Base-by-base conservation (phyloP, 2,797 vertebrate species). In the Discoglossus pictus region DNA sequence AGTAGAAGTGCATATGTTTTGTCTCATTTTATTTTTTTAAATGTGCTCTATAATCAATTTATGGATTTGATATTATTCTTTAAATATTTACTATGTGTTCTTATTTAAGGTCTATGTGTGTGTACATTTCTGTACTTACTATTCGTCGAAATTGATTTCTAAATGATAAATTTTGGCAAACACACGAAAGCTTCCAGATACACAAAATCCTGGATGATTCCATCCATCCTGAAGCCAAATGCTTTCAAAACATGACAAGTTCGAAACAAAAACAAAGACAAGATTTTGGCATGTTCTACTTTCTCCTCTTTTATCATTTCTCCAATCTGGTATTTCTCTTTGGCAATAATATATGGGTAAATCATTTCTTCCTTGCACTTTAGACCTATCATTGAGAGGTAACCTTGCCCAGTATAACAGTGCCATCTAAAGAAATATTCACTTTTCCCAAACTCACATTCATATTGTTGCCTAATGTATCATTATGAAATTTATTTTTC, bases 141-240 rank as follows among this genome's bases (percentile, higher is more conserved):
- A 74, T 86, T 86, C 87, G 84, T 85, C 85, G 82, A 85, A 84
- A 86, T 79, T 83, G 68, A 60, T 88, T 58, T 59, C 17, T 58
- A 50, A 59, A 67, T 59, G 43, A 31, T 20, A 50, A 21, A 15
- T 7, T 59, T 67, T 67, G 64, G 64, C 64, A 59, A 42, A 17
- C 7, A 59, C 44, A 67, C 59, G 53, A 67, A 67, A 56, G 42
- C 42, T 27, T 39, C 55, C 6, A 25, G 51, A 66, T 35, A 39
- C 64, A 35, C 12, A 23, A 9, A 20, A 36, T 58, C 24, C 46
- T 67, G 64, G 64, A 53, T 36, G 20, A 23, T 24, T 18, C 15
- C 0, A 12, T 10, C 4, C 16, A 10, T 42, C 50, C 64, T 54
- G 21, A 42, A 40, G 64, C 64, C 64, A 67, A 62, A 59, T 50